Conservation (phyloP, 2,113 vertebrate species). For the Diadophis punctatus region DNA sequence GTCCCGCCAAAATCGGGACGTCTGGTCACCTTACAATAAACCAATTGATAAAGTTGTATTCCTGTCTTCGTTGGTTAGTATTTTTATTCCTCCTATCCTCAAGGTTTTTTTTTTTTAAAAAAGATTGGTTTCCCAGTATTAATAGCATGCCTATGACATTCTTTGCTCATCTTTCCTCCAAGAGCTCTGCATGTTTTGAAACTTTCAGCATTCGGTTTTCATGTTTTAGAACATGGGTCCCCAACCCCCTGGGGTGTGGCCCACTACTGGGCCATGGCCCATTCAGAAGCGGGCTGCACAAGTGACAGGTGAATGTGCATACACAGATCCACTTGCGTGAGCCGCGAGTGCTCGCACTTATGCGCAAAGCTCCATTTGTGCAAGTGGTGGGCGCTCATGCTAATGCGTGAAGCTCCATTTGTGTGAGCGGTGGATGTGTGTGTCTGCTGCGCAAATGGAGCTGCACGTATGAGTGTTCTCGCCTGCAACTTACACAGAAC, state of each 20-base stretch:
- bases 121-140: neutral
- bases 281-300: neutral
- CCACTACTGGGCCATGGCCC: neutral
- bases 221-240: neutral
- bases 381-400: no score
- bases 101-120: neutral
- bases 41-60: neutral
- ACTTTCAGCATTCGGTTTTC: neutral
- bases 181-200: neutral
- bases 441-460: neutral
- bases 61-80: neutral
- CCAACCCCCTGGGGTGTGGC: no score
- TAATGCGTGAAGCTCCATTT: fast-evolving
- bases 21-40: no score
- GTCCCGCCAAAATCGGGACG: no score
- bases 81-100: neutral
- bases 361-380: neutral
- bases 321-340: neutral
- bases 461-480: neutral
- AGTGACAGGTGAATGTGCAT: neutral
- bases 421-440: neutral
- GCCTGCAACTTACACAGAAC: neutral
- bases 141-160: neutral
- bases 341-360: no score
- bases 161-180: neutral